phyloP scores from a whole-genome alignment of 2,113 vertebrate species.

The Bos indicus region DNA sequence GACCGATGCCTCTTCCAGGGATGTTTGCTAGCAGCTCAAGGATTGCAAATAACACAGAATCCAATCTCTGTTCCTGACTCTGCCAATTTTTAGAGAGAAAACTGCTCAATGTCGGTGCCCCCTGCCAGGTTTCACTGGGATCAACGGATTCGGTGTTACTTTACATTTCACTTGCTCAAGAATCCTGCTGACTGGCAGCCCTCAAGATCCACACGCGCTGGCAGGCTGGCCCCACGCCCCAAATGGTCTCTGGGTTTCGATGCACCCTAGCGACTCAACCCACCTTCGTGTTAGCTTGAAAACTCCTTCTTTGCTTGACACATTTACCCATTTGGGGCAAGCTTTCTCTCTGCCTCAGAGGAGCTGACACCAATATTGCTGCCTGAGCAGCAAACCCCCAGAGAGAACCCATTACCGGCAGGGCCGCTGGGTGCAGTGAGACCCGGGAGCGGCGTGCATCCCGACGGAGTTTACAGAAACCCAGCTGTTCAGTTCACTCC shows the following conservation, averaged over 20 bases:
- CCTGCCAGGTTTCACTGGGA: conserved; percentile 59
- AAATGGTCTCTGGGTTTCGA: not conserved
- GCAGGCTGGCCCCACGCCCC: not conserved
- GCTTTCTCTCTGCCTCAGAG: not conserved
- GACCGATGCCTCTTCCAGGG: conserved; percentile 10
- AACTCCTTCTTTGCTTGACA: not conserved
- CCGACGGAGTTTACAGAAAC: not conserved
- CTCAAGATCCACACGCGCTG: not conserved
- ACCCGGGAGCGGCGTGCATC: not conserved
- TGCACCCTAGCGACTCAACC: not conserved
- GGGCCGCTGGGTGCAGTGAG: not conserved
- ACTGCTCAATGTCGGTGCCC: conserved; percentile 20
- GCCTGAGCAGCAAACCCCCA: not conserved
- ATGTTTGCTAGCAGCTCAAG: conserved; percentile 59
- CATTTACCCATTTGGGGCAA: not conserved
- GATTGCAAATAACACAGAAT: conserved; percentile 52
- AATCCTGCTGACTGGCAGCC: conserved; percentile 41
- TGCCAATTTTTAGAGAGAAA: conserved; percentile 54
- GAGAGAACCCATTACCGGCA: not conserved
- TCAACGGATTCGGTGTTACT: not conserved
- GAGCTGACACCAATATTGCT: not conserved
- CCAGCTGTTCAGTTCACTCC: not conserved
- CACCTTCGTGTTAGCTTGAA: not conserved
- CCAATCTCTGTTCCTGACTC: conserved; percentile 68
- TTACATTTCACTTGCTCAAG: not conserved